Conservation (phyloP, 1,140 invertebrate genomes). For the Drosophila rufa region DNA sequence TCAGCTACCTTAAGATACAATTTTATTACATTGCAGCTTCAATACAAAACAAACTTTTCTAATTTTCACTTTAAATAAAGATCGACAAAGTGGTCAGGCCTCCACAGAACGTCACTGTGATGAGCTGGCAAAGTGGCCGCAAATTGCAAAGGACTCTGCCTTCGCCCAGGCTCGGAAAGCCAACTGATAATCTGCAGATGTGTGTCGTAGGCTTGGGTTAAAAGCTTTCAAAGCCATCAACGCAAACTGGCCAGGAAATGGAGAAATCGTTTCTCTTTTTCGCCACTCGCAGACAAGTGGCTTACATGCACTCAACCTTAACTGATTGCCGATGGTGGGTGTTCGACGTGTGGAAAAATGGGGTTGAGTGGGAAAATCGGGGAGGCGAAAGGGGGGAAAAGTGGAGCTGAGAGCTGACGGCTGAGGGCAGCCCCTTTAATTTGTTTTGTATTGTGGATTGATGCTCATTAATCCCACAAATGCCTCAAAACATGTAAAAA, state of each 20-base stretch:
- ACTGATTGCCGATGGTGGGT: constrained; percentile 51
- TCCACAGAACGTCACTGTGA: constrained; percentile 18
- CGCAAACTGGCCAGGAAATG: constrained; percentile 73
- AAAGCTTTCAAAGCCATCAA: constrained; percentile 79
- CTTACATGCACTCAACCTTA: constrained; percentile 76
- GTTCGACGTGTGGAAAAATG: constrained; percentile 33
- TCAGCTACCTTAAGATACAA: not conserved
- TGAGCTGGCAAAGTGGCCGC: constrained; percentile 60
- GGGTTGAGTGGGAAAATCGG: constrained; percentile 14
- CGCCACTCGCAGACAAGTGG: constrained; percentile 69
- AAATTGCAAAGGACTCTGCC: constrained; percentile 56
- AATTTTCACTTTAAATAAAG: constrained; percentile 2
- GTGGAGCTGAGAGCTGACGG: not conserved
- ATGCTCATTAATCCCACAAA: constrained; percentile 82
- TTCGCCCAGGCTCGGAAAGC: constrained; percentile 7
- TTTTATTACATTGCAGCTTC: not conserved
- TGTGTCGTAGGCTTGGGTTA: constrained; percentile 63
- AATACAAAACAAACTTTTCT: not conserved
- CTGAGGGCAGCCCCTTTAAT: constrained; percentile 64
- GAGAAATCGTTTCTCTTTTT: constrained; percentile 59
- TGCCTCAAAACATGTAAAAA: constrained; percentile 73
- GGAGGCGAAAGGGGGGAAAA: constrained; percentile 6
- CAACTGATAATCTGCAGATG: constrained; percentile 70
- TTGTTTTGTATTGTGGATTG: constrained; percentile 76
- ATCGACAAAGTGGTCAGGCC: constrained; percentile 12